Evolutionary conservation across 1,140 invertebrate species (phyloP), one percentile per base, ranked within the genome.

Genomic region (Drosophila jambulina): DNA sequence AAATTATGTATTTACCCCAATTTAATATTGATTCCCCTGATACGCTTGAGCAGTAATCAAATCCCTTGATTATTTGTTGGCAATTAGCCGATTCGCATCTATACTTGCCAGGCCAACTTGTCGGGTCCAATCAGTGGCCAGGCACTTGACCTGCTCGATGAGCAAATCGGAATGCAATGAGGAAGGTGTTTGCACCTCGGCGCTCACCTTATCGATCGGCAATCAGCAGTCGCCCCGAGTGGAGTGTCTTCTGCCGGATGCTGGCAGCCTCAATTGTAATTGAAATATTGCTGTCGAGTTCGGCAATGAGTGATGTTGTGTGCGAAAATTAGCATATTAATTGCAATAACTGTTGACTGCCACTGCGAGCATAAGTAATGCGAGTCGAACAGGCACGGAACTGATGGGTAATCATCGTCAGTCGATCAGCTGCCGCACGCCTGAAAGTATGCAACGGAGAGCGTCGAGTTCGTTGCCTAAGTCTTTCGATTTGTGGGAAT

Each of bases 281-380:
- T 68, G 57, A 78, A 83, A 77, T 74, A 78, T 78, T 69, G 84
- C 67, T 78, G 77, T 80, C 80, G 74, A 78, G 84, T 76, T 75
- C 53, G 65, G 67, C 75, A 53, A 71, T 71, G 68, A 59, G 45
- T 59, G 70, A 74, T 74, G 69, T 59, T 72, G 27, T 48, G 48
- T 72, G 68, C 23, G 17, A 38, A 57, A 48, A 88, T 88, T 90
- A 63, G 69, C 84, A 88, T 90, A 65, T 69, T 65, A 84, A 90
- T 90, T 90, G 51, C 67, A 62, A 78, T 78, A 71, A 63, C 58
- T 59, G 65, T 64, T 72, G 53, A n/a, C 40, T 57, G 56, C 32
- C 17, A 40, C 38, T 40, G 64, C 54, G 49, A 75, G 64, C 79
- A 69, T 53, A 80, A 75, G 53, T 58, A 59, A 62, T 54, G 36